Evolutionary conservation across 2,888 invertebrate species (phyloP), one percentile per base, ranked within the genome.

Genomic region (Synergus laeviventris): DNA sequence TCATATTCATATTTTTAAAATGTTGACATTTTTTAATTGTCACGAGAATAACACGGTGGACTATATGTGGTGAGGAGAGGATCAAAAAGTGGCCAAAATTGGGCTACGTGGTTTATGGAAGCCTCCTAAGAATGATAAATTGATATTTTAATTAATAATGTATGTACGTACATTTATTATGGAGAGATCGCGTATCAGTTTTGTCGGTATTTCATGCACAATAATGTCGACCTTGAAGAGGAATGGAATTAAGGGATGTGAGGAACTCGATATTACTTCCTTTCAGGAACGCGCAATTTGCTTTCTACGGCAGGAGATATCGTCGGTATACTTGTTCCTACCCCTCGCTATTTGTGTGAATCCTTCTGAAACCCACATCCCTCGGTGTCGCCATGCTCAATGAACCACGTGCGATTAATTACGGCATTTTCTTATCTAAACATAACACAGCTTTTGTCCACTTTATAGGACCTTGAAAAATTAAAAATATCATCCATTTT

Each of bases 211-310:
- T 61, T 61, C 61, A 38, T 64, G 24, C 24, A 4, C 42, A 21
- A 64, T 39, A 66, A 45, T 66, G 42, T 45, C 64, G 21, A 66
- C 64, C 64, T 45, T 66, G 64, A 66, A 24, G 8, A 21, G 42
- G 38, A 21, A 60, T 38, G 42, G 64, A 42, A 42, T 45, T 24
- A 66, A 24, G 42, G 64, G 18, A 24, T 66, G 42, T 39, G 42
- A 66, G 42, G 24, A 64, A 39, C 64, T 64, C 39, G 64, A 66
- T 66, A 66, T 45, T 66, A 66, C 64, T 66, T 66, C 64, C 64
- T 66, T 66, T 66, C 64, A 66, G 64, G 64, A 66, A 45, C 42
- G 64, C 42, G 42, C 64, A 66, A 66, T 66, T 66, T 45, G 64
- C 42, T 66, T 45, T 66, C 39, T 66, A 21, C 64, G 64, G 16